These are phyloP conservation scores for Corydoras maculifer DNA, from an alignment of 2,113 vertebrate species.

Conservation along the genomic window DNA sequence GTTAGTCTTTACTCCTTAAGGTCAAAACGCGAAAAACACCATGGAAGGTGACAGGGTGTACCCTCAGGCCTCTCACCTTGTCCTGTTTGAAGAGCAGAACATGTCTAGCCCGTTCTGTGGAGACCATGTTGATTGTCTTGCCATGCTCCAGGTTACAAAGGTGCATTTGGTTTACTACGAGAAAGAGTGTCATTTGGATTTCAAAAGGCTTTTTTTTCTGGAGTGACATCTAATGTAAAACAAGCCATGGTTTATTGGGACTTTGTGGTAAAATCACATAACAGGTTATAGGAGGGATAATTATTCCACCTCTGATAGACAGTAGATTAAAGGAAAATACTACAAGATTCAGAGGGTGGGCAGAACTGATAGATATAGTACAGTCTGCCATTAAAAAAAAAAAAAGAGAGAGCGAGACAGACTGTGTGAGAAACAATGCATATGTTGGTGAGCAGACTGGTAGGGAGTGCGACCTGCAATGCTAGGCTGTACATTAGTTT, in stretches of 20 bases:
- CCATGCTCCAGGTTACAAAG: slow-evolving; percentile 8
- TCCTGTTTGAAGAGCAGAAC: slow-evolving; percentile 54
- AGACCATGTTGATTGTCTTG: slow-evolving; percentile 36
- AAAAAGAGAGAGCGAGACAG: not conserved
- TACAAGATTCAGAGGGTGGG: not conserved
- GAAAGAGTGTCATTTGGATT: slow-evolving; percentile 13
- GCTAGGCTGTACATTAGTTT: slow-evolving; percentile 71
- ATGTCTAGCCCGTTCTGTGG: slow-evolving; percentile 54
- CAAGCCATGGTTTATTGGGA: not conserved
- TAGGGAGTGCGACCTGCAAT: slow-evolving; percentile 29
- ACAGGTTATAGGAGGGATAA: not conserved
- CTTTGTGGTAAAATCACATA: not conserved
- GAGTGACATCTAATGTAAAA: not conserved
- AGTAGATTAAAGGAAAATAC: not conserved
- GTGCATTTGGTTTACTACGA: slow-evolving; percentile 47
- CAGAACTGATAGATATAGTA: not conserved
- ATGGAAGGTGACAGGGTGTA: slow-evolving; percentile 12
- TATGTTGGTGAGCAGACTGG: slow-evolving; percentile 28
- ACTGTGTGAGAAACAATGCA: slow-evolving; percentile 11
- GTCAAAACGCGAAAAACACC: slow-evolving; percentile 13
- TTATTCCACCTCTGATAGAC: not conserved
- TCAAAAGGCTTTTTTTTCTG: not conserved
- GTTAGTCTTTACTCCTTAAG: slow-evolving; percentile 23
- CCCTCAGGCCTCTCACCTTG: slow-evolving; percentile 18
- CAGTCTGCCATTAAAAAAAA: not conserved